Evolutionary conservation across 2,113 vertebrate species (phyloP).

Genomic region (Paramormyrops kingsleyae): DNA sequence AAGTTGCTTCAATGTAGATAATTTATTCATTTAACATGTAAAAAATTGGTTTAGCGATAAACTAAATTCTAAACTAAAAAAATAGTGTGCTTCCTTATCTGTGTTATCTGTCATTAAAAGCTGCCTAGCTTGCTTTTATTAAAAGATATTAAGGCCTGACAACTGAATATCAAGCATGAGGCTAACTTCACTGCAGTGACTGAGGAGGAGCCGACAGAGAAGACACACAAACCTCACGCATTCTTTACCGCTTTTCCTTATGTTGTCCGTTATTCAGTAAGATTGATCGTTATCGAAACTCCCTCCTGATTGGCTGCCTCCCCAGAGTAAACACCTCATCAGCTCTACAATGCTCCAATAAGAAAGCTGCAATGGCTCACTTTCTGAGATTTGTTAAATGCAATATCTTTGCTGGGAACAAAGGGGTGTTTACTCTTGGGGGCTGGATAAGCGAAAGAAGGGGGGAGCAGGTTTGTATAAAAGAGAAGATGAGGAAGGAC

Average conservation of each 20-base stretch:
- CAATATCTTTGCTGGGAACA: neutral
- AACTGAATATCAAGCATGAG: no score
- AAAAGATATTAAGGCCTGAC: no score
- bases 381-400: neutral
- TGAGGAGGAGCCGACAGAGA: neutral
- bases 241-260: neutral
- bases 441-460: neutral
- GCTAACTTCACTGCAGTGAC: no score
- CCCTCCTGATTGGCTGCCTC: neutral
- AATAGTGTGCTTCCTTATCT: no score
- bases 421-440: neutral
- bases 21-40: no score
- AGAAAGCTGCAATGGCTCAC: neutral
- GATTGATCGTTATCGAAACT: neutral
- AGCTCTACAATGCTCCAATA: neutral
- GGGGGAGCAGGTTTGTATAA: neutral
- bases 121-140: no score
- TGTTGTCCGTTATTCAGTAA: neutral
- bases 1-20: no score
- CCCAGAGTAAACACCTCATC: neutral
- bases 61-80: no score
- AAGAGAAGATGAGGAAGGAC: neutral
- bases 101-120: no score
- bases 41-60: no score
- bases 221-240: neutral